phyloP scores from a whole-genome alignment of 1,140 invertebrate genomes.

The Drosophila seguyi region DNA sequence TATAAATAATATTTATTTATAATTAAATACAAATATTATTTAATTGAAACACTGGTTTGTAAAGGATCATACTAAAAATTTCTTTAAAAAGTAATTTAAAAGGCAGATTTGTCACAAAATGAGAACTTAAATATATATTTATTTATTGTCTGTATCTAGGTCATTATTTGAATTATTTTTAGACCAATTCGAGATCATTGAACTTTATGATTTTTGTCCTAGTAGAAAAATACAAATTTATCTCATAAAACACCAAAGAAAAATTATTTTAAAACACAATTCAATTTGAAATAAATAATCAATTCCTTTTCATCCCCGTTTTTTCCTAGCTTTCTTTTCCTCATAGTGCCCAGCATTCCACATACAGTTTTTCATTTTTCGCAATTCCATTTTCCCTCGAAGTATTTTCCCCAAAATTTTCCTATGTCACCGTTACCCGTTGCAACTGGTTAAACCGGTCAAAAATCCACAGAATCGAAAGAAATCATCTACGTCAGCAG shows the following conservation, averaged over 20 bases:
- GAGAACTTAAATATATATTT: too few species aligned
- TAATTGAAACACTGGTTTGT: too few species aligned
- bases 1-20: too few species aligned
- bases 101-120: neutral
- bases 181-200: too few species aligned
- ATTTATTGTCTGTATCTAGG: too few species aligned
- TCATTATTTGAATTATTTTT: too few species aligned
- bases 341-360: neutral
- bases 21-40: neutral
- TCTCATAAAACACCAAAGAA: too few species aligned
- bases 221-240: too few species aligned
- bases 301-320: too few species aligned
- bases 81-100: neutral
- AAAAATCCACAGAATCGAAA: neutral
- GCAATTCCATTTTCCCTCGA: neutral
- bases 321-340: neutral
- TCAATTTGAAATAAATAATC: neutral
- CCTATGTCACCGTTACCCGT: slow-evolving; percentile 25
- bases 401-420: slow-evolving; percentile 12
- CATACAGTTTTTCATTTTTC: neutral
- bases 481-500: slow-evolving; percentile 18
- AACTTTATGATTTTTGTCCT: too few species aligned
- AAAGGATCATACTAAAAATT: neutral
- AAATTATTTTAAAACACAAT: neutral
- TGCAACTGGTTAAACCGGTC: slow-evolving; percentile 42